Evolutionary conservation across 2,113 vertebrate species (phyloP), one percentile per base, ranked within the genome.

Genomic region (Ciconia stormi): DNA sequence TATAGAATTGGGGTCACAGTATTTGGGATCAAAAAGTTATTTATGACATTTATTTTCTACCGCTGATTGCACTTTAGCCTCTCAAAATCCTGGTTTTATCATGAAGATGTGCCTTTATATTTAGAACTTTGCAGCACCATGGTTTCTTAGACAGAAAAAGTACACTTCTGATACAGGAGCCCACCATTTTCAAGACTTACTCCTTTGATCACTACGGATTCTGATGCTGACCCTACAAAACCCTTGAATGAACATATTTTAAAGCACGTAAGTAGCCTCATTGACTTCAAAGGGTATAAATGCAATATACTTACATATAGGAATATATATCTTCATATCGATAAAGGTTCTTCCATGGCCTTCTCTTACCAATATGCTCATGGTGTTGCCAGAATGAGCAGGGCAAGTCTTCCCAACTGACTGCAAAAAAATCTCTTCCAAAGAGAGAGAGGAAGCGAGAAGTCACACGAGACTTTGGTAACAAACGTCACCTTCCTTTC

Each of bases 21-120:
- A 95, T 95, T 97, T 96, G 96, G 93, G 95, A 96, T 95, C 91
- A 95, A 95, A 91, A 97, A 97, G 95, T 97, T 97, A 95, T 95
- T 97, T 95, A 96, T 94, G 87, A 82, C 95, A 91, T 95, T 96
- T 97, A 97, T 97, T 95, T 95, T 93, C 95, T 71, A 88, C 84
- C 0, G 44, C 84, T 96, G 96, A 95, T 95, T 88, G 95, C 92
- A 95, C 95, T 95, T 97, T 93, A 96, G 92, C 96, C 93, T 95
- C 96, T 95, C 94, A 66, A 95, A 95, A 95, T 97, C 93, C 87
- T 82, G 78, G 91, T 66, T 95, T 94, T 90, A 80, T 70, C 94
- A 95, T 86, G 94, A 97, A 96, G 95, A 93, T 95, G 93, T 79
- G 82, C 84, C 78, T 95, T 85, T 94, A 27, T 89, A 86, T 85